phyloP scores from a whole-genome alignment of 2,888 invertebrate species.

The Pollenia griseotomentosa region DNA sequence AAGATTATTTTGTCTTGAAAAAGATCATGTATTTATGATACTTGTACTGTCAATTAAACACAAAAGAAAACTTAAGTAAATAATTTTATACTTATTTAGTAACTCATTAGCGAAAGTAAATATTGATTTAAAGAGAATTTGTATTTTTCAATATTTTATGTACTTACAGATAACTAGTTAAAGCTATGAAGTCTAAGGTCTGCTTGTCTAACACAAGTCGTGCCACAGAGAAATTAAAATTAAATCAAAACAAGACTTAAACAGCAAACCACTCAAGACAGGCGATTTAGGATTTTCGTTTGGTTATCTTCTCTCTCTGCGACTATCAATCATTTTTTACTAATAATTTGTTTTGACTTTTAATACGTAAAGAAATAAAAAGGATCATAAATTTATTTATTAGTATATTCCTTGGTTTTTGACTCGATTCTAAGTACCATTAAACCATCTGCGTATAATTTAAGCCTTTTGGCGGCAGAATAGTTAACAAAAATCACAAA shows the following conservation, averaged over 20 bases:
- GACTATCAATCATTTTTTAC: slow-evolving; percentile 33
- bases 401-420: slow-evolving; percentile 43
- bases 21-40: not conserved
- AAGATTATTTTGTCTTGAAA: not conserved
- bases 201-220: not conserved
- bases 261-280: slow-evolving; percentile 6
- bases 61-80: slow-evolving; percentile 22
- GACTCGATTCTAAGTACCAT: slow-evolving; percentile 29
- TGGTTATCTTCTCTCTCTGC: not conserved
- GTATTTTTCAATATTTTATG: not conserved
- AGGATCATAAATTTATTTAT: slow-evolving; percentile 68
- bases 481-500: slow-evolving; percentile 14
- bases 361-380: not conserved
- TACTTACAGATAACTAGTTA: not conserved
- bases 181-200: not conserved
- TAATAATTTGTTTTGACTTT: slow-evolving; percentile 49
- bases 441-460: slow-evolving; percentile 59
- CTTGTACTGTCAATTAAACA: not conserved
- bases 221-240: not conserved
- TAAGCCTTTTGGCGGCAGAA: slow-evolving; percentile 60
- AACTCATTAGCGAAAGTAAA: slow-evolving; percentile 42
- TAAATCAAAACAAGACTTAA: slow-evolving; percentile 35
- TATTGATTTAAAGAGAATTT: slow-evolving; percentile 23
- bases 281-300: not conserved
- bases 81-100: slow-evolving; percentile 1